Evolutionary conservation across 2,113 vertebrate genomes (phyloP).

Genomic region (Bufo gargarizans): DNA sequence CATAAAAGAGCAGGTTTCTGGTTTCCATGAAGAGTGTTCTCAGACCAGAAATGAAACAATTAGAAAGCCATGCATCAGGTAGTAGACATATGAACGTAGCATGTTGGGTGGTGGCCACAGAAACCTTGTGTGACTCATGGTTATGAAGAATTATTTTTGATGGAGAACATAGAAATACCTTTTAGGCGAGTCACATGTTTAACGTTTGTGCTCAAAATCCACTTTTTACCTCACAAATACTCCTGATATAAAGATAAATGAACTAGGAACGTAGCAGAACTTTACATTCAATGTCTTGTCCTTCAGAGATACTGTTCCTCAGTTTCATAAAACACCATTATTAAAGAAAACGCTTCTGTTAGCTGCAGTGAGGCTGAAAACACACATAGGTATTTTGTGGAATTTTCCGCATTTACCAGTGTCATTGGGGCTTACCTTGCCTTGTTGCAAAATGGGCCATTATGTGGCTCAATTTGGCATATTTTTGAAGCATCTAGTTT

Average conservation of each 20-base stretch:
- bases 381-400: too few relatives aligned
- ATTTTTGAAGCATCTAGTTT: too few relatives aligned
- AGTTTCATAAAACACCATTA: too few relatives aligned
- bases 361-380: too few relatives aligned
- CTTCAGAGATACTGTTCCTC: too few relatives aligned
- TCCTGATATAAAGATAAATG: not conserved
- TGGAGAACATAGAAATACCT: slow-evolving; percentile 23
- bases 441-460: too few relatives aligned
- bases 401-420: too few relatives aligned
- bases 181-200: slow-evolving; percentile 22
- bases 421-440: too few relatives aligned
- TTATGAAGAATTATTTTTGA: slow-evolving; percentile 20
- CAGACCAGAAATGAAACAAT: slow-evolving; percentile 13
- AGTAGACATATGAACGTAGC: slow-evolving; percentile 23
- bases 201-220: not conserved
- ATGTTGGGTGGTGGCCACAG: slow-evolving; percentile 38
- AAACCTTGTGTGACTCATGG: slow-evolving; percentile 27
- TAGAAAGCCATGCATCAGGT: slow-evolving; percentile 32
- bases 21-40: not conserved
- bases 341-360: too few relatives aligned
- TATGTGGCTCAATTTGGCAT: too few relatives aligned
- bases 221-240: not conserved
- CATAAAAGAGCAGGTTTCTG: slow-evolving; percentile 24
- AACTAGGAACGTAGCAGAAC: too few relatives aligned
- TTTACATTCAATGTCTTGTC: too few relatives aligned